Evolutionary conservation across 2,113 vertebrate genomes (phyloP), one percentile per base, ranked within the genome.

Genomic region (Rhabdomys dilectus): DNA sequence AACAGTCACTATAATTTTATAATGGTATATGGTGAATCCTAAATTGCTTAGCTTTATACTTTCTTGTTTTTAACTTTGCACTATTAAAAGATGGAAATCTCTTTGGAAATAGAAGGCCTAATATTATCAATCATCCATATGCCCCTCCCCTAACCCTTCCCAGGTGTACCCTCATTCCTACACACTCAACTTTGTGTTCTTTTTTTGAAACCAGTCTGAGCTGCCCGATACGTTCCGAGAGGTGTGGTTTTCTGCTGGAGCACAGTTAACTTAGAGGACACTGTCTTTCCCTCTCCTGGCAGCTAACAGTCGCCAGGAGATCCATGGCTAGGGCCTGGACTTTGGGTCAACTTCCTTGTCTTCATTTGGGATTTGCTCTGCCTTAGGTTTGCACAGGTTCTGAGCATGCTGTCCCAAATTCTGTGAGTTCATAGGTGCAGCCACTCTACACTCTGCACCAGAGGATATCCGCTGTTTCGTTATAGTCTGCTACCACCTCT

Each of bases 31-130:
- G 31, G 9, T 75, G 7, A 87, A 45, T 58, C 80, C 29, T 91
- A 86, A 96, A 70, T 89, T 31, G 91, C 29, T 77, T 72, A 92
- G 64, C 45, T 68, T 85, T 76, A 26, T 73, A 17, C 45, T 78
- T 22, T 9, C 16, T 42, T 45, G 9, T 42, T 42, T 56, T 76
- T 85, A 93, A 48, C 51, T 82, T 88, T 75, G 31, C 58, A 36
- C 34, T 91, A 31, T 21, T 66, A 53, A 60, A 93, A 92, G 31
- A 93, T 39, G 92, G 53, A 92, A 92, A 93, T 53, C 62, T 88
- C 87, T 87, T 91, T 97, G 36, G 42, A 94, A 96, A 78, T 73
- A 34, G 5, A 36, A 13, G 21, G 29, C 39, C 36, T 90, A 76
- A 24, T 58, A 70, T 36, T n/a, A 39, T 17, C 5, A 22, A 4